These are phyloP conservation scores for Porites australiensis DNA, from an alignment of 64 coral and sea anemone genomes.

Conservation along the genomic window DNA sequence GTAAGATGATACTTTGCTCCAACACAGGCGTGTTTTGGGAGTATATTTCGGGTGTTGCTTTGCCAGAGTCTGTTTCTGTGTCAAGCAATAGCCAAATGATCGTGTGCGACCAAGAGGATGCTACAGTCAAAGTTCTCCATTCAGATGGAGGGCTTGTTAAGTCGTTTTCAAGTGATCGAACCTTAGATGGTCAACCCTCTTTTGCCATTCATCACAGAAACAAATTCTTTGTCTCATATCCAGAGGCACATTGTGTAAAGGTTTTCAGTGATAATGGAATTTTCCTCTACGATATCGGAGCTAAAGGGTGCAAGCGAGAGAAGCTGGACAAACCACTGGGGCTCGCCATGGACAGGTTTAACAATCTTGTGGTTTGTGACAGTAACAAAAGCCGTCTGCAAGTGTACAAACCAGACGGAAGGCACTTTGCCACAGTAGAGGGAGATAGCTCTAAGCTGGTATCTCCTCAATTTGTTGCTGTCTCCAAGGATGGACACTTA, in stretches of 20 bases:
- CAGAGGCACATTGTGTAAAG: neutral
- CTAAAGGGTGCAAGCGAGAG: neutral
- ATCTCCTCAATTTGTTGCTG: slow-evolving; percentile 35
- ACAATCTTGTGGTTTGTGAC: slow-evolving; percentile 56
- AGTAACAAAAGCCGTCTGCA: slow-evolving; percentile 25
- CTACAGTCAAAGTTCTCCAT: neutral
- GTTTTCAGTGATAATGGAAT: slow-evolving; percentile 12
- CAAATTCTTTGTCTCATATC: slow-evolving; percentile 37
- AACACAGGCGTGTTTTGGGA: neutral
- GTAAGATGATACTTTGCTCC: neutral
- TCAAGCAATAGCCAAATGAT: neutral
- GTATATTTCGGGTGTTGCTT: neutral
- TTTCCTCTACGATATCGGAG: neutral
- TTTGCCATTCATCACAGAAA: slow-evolving; percentile 27
- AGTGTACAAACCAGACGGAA: slow-evolving; percentile 44
- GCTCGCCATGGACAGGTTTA: slow-evolving; percentile 2
- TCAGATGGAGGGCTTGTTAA: neutral
- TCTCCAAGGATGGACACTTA: slow-evolving; percentile 8
- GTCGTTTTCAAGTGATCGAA: neutral
- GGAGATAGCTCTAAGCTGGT: neutral
- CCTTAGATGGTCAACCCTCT: neutral
- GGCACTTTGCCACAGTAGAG: neutral
- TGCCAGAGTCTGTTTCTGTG: neutral
- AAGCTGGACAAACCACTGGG: slow-evolving; percentile 11
- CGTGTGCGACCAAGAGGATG: neutral